Conservation (phyloP, 2,888 invertebrate genomes). For the Spisula solida region DNA sequence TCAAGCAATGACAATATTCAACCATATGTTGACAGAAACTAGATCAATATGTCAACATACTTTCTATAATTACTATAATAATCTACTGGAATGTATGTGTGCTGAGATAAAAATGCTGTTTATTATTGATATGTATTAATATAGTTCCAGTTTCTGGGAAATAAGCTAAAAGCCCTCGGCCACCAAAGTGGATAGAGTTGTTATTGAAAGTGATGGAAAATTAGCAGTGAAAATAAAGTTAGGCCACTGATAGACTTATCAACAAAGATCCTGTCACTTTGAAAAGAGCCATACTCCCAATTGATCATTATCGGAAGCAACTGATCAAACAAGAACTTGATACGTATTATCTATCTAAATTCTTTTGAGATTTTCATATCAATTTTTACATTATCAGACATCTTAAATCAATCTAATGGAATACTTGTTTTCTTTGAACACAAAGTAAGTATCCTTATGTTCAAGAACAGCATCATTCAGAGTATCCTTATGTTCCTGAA, state of each 20-base stretch:
- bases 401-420: constrained; percentile 3
- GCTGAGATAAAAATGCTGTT: not conserved
- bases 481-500: not conserved
- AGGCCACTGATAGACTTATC: not conserved
- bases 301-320: constrained; percentile 18
- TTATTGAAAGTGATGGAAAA: not conserved
- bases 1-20: constrained; percentile 10
- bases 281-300: constrained; percentile 22
- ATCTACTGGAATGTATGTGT: not conserved
- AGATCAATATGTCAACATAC: not conserved
- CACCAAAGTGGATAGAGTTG: not conserved
- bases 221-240: constrained; percentile 22
- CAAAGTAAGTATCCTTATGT: not conserved
- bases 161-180: not conserved
- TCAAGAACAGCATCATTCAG: not conserved
- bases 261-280: constrained; percentile 18
- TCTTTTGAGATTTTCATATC: constrained; percentile 22
- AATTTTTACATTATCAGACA: constrained; percentile 19
- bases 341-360: constrained; percentile 9
- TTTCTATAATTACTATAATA: not conserved
- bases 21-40: not conserved
- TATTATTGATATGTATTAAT: not conserved
- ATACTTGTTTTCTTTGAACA: constrained; percentile 17
- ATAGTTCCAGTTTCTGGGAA: not conserved
- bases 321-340: not conserved